Evolutionary conservation across 1,140 invertebrate species (phyloP), one percentile per base, ranked within the genome.

Genomic region (Zaprionus kolodkinae): DNA sequence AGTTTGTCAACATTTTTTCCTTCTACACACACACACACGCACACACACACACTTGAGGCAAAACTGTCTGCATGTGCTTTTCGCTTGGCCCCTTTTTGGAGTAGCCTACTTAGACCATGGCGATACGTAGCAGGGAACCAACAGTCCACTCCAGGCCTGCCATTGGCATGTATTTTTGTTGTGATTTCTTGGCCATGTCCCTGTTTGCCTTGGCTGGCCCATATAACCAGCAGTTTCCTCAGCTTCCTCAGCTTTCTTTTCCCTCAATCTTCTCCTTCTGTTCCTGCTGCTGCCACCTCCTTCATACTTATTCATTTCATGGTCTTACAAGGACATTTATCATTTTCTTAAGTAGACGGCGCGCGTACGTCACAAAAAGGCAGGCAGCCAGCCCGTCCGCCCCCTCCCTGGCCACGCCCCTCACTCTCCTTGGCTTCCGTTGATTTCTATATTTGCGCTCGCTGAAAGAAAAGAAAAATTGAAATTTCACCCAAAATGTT

Each of bases 291-390:
- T 48, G 27, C 45, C 17, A 6, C 62, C 70, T 15, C 74, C 40
- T 45, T 78, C 81, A 78, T 78, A 86, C 84, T 87, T 84, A 88
- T 87, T 88, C 79, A 83, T 87, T 87, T 87, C 84, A 80, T 89
- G 81, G 85, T 78, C 88, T 80, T 79, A 72, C 84, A 88, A 88
- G 85, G 84, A 88, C 84, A 88, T 88, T 88, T 88, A 88, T 88
- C 84, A 88, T 88, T 87, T 76, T 84, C 72, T 70, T 76, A 76
- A 76, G 74, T 76, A 76, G 74, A 76, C 74, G 40, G 55, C 77
- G 76, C 73, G 81, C 82, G 77, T 81, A 82, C 78, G 84, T 81
- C 84, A 87, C 83, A 82, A 82, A 87, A 86, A 86, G 82, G 68
- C 79, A 68, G 50, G 63, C 61, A 9, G 33, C 43, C 38, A 3